Conservation (phyloP, 2,888 invertebrate genomes). For the Amblyjoppa proteus region DNA sequence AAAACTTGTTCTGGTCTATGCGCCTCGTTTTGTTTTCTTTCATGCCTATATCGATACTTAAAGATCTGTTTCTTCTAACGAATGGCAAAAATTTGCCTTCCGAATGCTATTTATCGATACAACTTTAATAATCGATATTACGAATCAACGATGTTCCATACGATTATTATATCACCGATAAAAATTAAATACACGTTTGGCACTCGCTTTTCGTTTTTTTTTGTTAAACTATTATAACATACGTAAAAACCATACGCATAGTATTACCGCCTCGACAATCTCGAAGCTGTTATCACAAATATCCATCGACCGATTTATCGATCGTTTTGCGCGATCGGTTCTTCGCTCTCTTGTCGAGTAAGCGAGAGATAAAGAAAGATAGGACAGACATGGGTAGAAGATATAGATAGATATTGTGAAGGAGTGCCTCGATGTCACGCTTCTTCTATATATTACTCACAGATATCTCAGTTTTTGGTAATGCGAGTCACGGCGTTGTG, state of each 20-base stretch:
- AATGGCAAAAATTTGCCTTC: neutral
- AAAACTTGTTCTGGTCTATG: constrained; percentile 32
- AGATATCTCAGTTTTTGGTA: constrained; percentile 41
- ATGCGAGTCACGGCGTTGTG: constrained; percentile 13
- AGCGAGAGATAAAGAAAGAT: constrained; percentile 32
- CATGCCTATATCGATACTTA: neutral
- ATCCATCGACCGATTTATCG: constrained; percentile 60
- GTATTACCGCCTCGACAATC: constrained; percentile 51
- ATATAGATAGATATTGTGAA: constrained; percentile 35
- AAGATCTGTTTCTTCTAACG: constrained; percentile 34
- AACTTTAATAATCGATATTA: constrained; percentile 35
- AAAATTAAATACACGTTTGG: constrained; percentile 61
- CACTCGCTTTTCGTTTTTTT: constrained; percentile 45
- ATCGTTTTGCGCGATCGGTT: constrained; percentile 36
- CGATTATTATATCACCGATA: constrained; percentile 40
- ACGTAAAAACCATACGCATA: constrained; percentile 43
- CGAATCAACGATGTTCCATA: constrained; percentile 21
- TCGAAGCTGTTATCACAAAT: constrained; percentile 66
- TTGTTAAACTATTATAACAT: constrained; percentile 41
- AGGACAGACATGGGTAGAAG: constrained; percentile 32
- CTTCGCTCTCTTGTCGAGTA: constrained; percentile 26
- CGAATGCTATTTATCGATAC: constrained; percentile 32
- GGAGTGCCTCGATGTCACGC: constrained; percentile 54
- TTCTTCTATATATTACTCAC: constrained; percentile 48
- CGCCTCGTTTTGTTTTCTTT: neutral